phyloP scores from a whole-genome alignment of 2,113 vertebrate genomes.

The Antechinus stuartii region DNA sequence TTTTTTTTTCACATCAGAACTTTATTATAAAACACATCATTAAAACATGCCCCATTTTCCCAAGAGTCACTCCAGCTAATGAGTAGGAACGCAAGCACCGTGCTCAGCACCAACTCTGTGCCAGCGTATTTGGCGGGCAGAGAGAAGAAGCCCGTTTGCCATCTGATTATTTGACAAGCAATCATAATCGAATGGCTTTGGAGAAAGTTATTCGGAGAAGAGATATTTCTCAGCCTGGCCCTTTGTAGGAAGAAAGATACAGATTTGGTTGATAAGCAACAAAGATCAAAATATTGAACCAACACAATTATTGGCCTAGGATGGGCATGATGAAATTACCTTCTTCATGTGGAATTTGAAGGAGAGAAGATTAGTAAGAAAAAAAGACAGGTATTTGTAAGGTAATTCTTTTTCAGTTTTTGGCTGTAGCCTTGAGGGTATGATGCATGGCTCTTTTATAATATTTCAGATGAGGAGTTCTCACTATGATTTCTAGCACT shows the following conservation, averaged over 20 bases:
- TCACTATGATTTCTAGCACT: background rate
- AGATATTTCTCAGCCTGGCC: background rate
- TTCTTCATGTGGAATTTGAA: constrained; percentile 12
- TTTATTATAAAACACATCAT: constrained; percentile 24
- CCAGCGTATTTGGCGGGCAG: background rate
- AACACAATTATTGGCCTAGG: background rate
- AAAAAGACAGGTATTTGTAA: background rate
- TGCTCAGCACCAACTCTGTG: background rate
- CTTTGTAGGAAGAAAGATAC: background rate
- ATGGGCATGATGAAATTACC: background rate
- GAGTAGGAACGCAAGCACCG: background rate
- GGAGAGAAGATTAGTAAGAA: background rate
- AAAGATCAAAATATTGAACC: background rate
- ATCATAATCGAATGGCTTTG: background rate
- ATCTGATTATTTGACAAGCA: constrained; percentile 2
- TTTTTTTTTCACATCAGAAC: constrained; percentile 16
- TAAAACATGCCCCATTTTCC: constrained; percentile 3
- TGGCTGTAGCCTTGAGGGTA: background rate
- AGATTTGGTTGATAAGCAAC: background rate
- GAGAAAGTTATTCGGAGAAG: background rate
- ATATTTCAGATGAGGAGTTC: constrained; percentile 34
- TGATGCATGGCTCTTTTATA: background rate
- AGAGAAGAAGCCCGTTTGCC: constrained; percentile 1
- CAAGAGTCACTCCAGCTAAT: background rate
- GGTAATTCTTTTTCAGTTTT: background rate